Percentiles rank a stretch among this genome's conserved stretches.
Evolutionary conservation across 2,113 vertebrate genomes (phyloP).

Genomic region (Sturnus vulgaris): DNA sequence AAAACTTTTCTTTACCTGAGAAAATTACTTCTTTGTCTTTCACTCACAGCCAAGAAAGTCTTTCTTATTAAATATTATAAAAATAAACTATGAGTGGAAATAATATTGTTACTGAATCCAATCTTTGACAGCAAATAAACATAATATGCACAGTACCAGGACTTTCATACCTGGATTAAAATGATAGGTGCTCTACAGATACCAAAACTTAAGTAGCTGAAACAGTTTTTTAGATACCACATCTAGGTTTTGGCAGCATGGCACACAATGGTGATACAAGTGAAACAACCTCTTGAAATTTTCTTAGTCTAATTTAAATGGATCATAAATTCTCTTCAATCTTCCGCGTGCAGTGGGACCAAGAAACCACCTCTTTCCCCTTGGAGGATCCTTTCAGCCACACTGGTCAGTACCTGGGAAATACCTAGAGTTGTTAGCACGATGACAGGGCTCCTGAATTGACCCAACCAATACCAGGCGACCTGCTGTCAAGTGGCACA

Average conservation of each 20-base stretch:
- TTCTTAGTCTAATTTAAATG: not conserved
- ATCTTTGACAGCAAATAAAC: not conserved
- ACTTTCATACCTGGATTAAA: not conserved
- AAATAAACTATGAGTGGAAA: not conserved
- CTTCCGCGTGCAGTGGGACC: not conserved
- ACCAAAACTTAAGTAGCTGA: not conserved
- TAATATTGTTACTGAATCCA: not conserved
- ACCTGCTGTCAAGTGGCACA: not conserved
- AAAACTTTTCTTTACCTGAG: not conserved
- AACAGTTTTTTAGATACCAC: not conserved
- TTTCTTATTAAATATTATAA: not conserved
- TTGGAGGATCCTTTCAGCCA: not conserved
- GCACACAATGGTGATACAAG: not conserved
- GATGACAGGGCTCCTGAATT: not conserved
- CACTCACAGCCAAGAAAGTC: not conserved
- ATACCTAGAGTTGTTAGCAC: not conserved
- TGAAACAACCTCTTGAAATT: not conserved
- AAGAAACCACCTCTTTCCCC: not conserved
- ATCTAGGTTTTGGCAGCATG: not conserved
- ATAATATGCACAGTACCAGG: not conserved
- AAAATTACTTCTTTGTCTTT: not conserved
- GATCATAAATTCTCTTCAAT: not conserved
- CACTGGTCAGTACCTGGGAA: not conserved
- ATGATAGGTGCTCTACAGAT: not conserved
- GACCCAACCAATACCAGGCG: not conserved